Percentiles rank a stretch among this genome's conserved stretches.
Evolutionary conservation across 2,888 invertebrate species (phyloP).

Genomic region (Hymenopus coronatus): DNA sequence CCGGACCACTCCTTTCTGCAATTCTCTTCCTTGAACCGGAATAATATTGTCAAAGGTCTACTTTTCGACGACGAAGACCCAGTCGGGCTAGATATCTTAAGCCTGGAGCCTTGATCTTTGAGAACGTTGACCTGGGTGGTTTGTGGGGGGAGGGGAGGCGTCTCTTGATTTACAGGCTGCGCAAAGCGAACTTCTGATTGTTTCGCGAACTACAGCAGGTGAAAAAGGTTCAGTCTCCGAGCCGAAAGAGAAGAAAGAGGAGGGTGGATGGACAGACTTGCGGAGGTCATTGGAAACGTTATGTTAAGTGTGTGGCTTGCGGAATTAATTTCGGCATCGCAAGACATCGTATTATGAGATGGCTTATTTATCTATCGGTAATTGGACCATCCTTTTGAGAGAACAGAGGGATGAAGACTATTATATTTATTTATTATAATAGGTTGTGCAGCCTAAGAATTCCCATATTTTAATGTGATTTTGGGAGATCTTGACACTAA

Average conservation of each 20-base stretch:
- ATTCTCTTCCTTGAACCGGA: not conserved
- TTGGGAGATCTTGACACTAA: too few relatives aligned
- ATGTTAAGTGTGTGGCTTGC: not conserved
- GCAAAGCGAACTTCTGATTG: not conserved
- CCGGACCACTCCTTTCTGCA: not conserved
- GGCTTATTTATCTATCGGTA: too few relatives aligned
- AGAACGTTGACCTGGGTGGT: not conserved
- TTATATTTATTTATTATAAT: too few relatives aligned
- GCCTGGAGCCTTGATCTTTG: not conserved
- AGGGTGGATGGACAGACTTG: not conserved
- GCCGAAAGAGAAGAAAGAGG: not conserved
- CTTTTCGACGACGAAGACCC: not conserved
- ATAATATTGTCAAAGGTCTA: not conserved
- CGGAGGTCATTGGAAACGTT: not conserved
- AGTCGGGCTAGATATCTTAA: not conserved
- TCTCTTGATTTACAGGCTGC: not conserved
- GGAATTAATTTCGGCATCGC: not conserved
- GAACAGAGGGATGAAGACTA: too few relatives aligned
- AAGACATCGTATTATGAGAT: too few relatives aligned
- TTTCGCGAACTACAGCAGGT: not conserved
- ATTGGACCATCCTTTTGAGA: too few relatives aligned
- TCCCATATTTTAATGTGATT: too few relatives aligned
- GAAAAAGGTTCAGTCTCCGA: not conserved
- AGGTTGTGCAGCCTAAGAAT: too few relatives aligned
- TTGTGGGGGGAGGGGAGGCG: constrained; percentile 1